Base-by-base conservation (phyloP, 2,888 invertebrate species). In the Drosophila planitibia region DNA sequence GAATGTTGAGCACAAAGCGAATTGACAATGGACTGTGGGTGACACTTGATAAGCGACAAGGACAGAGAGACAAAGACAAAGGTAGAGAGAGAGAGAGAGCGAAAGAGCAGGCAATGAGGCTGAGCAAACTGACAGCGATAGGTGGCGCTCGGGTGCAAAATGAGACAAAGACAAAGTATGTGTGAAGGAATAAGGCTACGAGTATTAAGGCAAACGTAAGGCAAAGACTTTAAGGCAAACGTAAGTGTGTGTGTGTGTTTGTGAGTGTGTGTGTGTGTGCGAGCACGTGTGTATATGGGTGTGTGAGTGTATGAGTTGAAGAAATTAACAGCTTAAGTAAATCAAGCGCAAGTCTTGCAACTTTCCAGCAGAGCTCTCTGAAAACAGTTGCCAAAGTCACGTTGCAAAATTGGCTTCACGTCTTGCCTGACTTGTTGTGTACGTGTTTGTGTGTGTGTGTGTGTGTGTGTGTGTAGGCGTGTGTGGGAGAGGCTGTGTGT, bases 81-180 rank as follows among this genome's bases (percentile, higher is more conserved):
- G 39, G 25, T 5, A 22, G 59, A 60, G 59, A 52, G 14, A 22
- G 44, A 60, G n/a, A 25, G n/a, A 65, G 54, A 54, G 41, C 52
- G 41, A 67, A 55, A 64, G 63, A 75, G 81, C 82, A 82, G 79
- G 81, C 82, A 76, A 80, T 76, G 75, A 61, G 47, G 59, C 68
- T 67, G 66, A 28, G 55, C 67, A 76, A 67, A 58, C 33, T 72
- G 68, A 71, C 80, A 79, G 64, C 80, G 55, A 60, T 78, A 85
- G 88, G 70, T 85, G 83, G 85, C 74, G 83, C 75, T 68, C 32
- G 69, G 58, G 54, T 74, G 82, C 74, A 69, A 70, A 35, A 65
- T 52, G 39, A 54, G 61, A 30, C 64, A 16, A 47, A 44, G 35
- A 54, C 61, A 39, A 61, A 57, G 44, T 30, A 49, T 53, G 53